Evolutionary conservation across 2,797 vertebrate species (phyloP).

Genomic region (Balearica regulorum): DNA sequence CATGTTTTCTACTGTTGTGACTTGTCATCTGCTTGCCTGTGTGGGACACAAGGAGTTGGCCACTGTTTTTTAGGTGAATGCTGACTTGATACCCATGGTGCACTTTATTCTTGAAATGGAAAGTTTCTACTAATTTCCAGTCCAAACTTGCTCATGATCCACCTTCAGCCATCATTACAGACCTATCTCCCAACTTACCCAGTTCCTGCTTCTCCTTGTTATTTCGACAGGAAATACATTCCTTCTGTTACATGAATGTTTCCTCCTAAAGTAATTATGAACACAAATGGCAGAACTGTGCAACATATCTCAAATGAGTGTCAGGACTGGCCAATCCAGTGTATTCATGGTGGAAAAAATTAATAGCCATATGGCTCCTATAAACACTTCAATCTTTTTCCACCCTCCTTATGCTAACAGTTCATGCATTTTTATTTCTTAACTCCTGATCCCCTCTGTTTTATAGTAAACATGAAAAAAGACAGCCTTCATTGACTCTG

Average conservation of each 20-base stretch:
- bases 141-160: neutral
- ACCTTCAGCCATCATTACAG: accelerated
- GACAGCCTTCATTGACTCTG: neutral
- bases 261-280: neutral
- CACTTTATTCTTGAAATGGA: neutral
- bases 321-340: neutral
- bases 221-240: neutral
- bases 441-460: neutral
- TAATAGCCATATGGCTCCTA: neutral
- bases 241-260: neutral
- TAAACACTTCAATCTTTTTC: neutral
- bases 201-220: neutral
- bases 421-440: neutral
- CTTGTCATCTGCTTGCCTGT: neutral
- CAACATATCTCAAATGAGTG: neutral
- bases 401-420: neutral
- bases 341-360: neutral
- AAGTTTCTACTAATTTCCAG: neutral
- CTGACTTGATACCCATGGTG: neutral
- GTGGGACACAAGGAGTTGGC: neutral
- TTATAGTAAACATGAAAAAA: neutral
- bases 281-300: neutral
- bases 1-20: neutral
- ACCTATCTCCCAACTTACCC: neutral
- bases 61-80: neutral